phyloP scores from a whole-genome alignment of 2,113 vertebrate species.

The Rhea pennata region DNA sequence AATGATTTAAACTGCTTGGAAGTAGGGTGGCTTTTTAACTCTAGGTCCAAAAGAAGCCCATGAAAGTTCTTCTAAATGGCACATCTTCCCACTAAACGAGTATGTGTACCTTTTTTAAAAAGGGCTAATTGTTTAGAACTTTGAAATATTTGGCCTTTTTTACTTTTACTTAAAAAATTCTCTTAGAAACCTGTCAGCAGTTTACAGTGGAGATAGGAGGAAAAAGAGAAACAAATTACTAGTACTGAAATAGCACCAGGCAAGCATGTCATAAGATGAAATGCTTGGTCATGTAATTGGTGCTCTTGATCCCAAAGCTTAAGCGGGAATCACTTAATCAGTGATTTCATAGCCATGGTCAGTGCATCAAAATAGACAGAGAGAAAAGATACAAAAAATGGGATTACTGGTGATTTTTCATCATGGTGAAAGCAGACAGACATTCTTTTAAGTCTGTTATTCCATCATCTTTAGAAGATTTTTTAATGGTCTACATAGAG shows the following conservation, averaged over 20 bases:
- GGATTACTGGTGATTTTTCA: neutral
- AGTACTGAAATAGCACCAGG: fast-evolving
- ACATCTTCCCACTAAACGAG: neutral
- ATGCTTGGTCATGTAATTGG: neutral
- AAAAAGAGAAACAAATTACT: neutral
- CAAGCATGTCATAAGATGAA: fast-evolving
- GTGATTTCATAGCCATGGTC: too few relatives aligned
- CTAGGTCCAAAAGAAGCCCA: neutral
- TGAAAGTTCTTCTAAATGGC: neutral
- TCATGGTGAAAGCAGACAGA: neutral
- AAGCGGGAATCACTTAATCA: too few relatives aligned
- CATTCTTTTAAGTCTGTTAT: neutral
- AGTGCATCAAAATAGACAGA: neutral
- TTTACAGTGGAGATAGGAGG: neutral
- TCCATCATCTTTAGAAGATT: neutral
- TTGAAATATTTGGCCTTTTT: neutral
- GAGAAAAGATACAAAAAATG: neutral
- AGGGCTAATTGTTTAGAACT: neutral
- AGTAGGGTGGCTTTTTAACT: neutral
- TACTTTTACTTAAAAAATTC: neutral
- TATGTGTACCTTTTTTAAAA: neutral
- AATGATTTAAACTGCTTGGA: neutral
- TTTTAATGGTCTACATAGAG: neutral
- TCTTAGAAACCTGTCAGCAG: neutral
- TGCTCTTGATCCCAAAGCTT: too few relatives aligned